Percentiles rank a stretch among this genome's conserved stretches.
phyloP scores from a whole-genome alignment of 2,797 vertebrate species.

The Pangasius larnaudii region DNA sequence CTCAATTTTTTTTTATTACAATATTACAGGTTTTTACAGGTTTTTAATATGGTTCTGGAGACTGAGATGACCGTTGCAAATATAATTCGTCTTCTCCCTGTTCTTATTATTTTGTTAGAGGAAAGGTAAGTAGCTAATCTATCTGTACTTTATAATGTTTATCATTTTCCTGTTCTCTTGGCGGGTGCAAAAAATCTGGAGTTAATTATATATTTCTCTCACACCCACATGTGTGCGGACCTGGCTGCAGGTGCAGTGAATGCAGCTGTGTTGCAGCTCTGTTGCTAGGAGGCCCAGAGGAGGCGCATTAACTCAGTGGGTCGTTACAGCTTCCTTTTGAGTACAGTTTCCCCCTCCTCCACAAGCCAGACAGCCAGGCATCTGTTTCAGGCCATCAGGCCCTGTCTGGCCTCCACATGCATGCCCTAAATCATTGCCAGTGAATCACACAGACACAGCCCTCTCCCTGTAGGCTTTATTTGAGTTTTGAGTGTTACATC shows the following conservation, averaged over 20 bases:
- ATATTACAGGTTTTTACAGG: no score
- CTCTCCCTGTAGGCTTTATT: slow-evolving; percentile 51
- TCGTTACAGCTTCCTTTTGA: slow-evolving; percentile 58
- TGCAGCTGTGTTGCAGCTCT: slow-evolving; percentile 64
- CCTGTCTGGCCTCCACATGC: slow-evolving; percentile 74
- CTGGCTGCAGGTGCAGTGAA: slow-evolving; percentile 58
- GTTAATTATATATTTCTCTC: slow-evolving; percentile 5
- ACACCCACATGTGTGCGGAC: slow-evolving; percentile 17
- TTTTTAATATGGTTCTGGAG: neutral
- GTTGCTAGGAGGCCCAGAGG: slow-evolving; percentile 69
- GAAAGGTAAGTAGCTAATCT: neutral
- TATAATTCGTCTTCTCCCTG: neutral
- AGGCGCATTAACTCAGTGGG: slow-evolving; percentile 67
- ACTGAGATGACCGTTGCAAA: neutral
- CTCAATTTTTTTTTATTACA: neutral
- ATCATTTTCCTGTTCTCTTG: neutral
- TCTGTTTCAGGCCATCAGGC: slow-evolving; percentile 77
- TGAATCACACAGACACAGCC: slow-evolving; percentile 55
- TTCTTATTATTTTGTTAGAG: neutral
- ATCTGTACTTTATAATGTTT: neutral
- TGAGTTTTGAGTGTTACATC: slow-evolving; percentile 59
- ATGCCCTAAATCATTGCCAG: slow-evolving; percentile 73
- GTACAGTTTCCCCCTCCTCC: slow-evolving; percentile 57
- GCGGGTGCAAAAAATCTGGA: neutral
- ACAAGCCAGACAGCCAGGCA: slow-evolving; percentile 71